Base-by-base conservation (phyloP, 2,797 vertebrate species). In the Anas georgica region DNA sequence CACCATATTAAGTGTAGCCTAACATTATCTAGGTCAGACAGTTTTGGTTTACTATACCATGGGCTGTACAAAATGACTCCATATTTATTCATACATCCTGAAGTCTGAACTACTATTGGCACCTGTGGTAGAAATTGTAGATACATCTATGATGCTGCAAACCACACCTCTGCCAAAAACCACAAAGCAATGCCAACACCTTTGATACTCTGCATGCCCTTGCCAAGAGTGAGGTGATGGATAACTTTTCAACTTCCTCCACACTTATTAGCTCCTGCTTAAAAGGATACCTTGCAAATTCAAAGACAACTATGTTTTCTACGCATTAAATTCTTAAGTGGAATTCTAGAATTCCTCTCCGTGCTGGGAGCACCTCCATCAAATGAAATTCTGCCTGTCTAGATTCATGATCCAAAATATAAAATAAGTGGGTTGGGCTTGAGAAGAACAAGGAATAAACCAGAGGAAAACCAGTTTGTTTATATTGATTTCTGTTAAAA, bases 401-500 rank as follows among this genome's bases (percentile, higher is more conserved):
- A 67, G 10, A 15, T 17, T 88, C 28, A 13, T 3, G 72, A 48
- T 29, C 21, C 6, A 56, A 90, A 74, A 80, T 29, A 73, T 9
- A 88, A 85, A 86, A 48, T 33, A 76, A 84, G 23, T 12, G 10
- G 22, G 31, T 16, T 77, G 29, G 55, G 26, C 7, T 60, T 82
- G 48, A 13, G 59, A 91, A 83, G 31, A 84, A 86, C 20, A 88
- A 10, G 46, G 75, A 66, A 3, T 48, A 31, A 88, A 25, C 46
- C 9, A 79, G 31, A 79, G 10, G 10, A 77, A 73, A 86, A 90
- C 41, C 6, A 31, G 35, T 29, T 83, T 79, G 29, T 67, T 86
- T 64, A 37, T 62, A 74, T 55, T 81, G 45, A 67, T 91, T 83
- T 52, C 33, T 73, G 21, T n/a, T 90, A 83, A 95, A 95, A 84